phyloP scores from a whole-genome alignment of 2,888 invertebrate genomes.

The Trissoscelio sp. region DNA sequence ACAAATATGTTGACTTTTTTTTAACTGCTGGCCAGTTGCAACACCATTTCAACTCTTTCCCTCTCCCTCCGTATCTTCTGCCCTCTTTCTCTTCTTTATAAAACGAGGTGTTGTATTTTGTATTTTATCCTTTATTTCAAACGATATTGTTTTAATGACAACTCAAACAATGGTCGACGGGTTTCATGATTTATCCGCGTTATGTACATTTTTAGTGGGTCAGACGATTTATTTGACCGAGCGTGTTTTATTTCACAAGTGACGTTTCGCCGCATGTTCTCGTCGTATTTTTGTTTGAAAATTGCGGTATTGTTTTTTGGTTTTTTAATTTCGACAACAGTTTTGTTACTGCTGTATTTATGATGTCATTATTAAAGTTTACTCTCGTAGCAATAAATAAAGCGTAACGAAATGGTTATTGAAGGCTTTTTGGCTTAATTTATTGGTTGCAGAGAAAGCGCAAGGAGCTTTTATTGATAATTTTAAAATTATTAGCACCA shows the following conservation, averaged over 20 bases:
- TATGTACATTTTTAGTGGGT: conserved; percentile 59
- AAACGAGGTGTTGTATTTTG: conserved; percentile 8
- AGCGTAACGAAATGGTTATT: conserved; percentile 50
- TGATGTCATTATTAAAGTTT: conserved; percentile 50
- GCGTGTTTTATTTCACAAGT: conserved; percentile 47
- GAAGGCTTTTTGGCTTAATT: conserved; percentile 40
- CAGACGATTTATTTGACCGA: conserved; percentile 62
- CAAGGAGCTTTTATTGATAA: conserved; percentile 46
- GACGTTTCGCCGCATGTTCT: conserved; percentile 43
- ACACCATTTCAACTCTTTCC: too few species aligned
- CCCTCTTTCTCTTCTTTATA: too few species aligned
- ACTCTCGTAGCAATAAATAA: conserved; percentile 42
- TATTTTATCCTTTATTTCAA: conserved; percentile 18
- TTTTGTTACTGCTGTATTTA: conserved; percentile 57
- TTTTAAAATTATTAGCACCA: conserved; percentile 53
- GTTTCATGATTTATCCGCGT: conserved; percentile 58
- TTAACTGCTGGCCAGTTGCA: too few species aligned
- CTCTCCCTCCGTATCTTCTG: too few species aligned
- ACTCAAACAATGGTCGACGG: conserved; percentile 35
- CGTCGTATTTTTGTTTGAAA: conserved; percentile 45
- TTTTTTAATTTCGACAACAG: conserved; percentile 50
- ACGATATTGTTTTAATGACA: conserved; percentile 50
- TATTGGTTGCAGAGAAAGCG: conserved; percentile 8
- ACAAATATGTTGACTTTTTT: neutral
- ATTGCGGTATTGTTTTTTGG: conserved; percentile 40